phyloP scores from a whole-genome alignment of 2,797 vertebrate species.

The Lates japonicus region DNA sequence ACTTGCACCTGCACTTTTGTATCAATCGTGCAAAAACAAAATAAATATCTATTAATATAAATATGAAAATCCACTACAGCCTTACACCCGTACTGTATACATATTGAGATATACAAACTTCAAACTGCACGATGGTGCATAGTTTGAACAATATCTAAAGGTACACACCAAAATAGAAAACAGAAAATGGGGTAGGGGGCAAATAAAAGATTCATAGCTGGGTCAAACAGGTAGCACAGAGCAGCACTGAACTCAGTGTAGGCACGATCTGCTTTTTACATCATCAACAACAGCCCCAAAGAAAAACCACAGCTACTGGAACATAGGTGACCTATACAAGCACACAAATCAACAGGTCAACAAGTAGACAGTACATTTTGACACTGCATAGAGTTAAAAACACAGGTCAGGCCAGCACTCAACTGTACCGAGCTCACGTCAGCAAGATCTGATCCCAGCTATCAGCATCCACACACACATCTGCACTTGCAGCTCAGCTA shows the following conservation, averaged over 20 bases:
- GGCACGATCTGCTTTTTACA: constrained; percentile 93
- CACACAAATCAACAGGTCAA: constrained; percentile 92
- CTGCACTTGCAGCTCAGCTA: constrained; percentile 86
- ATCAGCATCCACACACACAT: constrained; percentile 86
- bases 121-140: constrained; percentile 80
- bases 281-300: constrained; percentile 91
- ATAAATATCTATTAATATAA: constrained; percentile 79
- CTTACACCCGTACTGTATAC: constrained; percentile 80
- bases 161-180: constrained; percentile 78
- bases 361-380: constrained; percentile 91
- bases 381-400: constrained; percentile 97
- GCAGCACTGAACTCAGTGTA: constrained; percentile 92
- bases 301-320: constrained; percentile 89
- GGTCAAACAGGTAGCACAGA: constrained; percentile 84
- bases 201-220: constrained; percentile 64
- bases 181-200: constrained; percentile 26
- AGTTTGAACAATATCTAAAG: constrained; percentile 85
- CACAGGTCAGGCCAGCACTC: constrained; percentile 92
- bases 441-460: constrained; percentile 82
- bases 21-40: constrained; percentile 86
- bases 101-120: constrained; percentile 80
- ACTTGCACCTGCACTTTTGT: constrained; percentile 75
- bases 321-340: constrained; percentile 92
- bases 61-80: constrained; percentile 82
- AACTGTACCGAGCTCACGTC: constrained; percentile 76